Conservation (phyloP, 1,140 invertebrate genomes). For the Drosophila malerkotliana region DNA sequence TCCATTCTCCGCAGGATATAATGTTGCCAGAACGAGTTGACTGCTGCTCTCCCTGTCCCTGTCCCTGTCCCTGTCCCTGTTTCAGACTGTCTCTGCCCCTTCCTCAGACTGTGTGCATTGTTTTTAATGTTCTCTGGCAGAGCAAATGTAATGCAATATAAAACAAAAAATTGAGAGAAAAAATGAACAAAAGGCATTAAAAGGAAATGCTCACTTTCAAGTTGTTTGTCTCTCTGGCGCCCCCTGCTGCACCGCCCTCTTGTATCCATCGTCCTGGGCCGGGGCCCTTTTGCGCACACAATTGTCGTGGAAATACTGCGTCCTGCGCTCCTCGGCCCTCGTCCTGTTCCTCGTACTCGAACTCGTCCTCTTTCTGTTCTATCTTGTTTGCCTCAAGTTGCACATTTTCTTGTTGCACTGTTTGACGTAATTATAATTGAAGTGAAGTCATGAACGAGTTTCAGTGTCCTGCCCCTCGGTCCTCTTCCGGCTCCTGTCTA, state of each 20-base stretch:
- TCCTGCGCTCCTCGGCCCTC: background rate
- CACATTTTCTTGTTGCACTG: slow-evolving; percentile 81
- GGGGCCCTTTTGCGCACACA: slow-evolving; percentile 35
- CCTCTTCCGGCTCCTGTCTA: slow-evolving; percentile 13
- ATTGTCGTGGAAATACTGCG: slow-evolving; percentile 57
- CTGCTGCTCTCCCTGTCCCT: background rate
- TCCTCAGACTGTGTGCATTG: slow-evolving; percentile 59
- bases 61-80: slow-evolving; percentile 24
- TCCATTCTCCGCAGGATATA: slow-evolving; percentile 59
- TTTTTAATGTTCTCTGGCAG: slow-evolving; percentile 58
- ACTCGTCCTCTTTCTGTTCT: slow-evolving; percentile 27
- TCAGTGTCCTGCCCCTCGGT: slow-evolving; percentile 32
- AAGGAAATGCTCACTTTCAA: slow-evolving; percentile 80
- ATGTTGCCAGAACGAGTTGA: slow-evolving; percentile 58
- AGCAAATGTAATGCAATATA: slow-evolving; percentile 81
- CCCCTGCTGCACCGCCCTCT: background rate
- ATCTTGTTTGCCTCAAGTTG: slow-evolving; percentile 79
- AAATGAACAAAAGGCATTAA: slow-evolving; percentile 70
- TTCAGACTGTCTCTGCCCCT: slow-evolving; percentile 21
- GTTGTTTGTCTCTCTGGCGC: slow-evolving; percentile 45
- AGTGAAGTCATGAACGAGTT: slow-evolving; percentile 81
- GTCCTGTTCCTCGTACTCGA: background rate
- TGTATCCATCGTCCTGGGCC: slow-evolving; percentile 3
- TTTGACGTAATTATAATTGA: slow-evolving; percentile 83
- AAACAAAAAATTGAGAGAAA: slow-evolving; percentile 40